A percentile compares a stretch with the other conserved stretches of the same genome.
Evolutionary conservation across 2,113 vertebrate species (phyloP).

Genomic region (Laticauda laticaudata): DNA sequence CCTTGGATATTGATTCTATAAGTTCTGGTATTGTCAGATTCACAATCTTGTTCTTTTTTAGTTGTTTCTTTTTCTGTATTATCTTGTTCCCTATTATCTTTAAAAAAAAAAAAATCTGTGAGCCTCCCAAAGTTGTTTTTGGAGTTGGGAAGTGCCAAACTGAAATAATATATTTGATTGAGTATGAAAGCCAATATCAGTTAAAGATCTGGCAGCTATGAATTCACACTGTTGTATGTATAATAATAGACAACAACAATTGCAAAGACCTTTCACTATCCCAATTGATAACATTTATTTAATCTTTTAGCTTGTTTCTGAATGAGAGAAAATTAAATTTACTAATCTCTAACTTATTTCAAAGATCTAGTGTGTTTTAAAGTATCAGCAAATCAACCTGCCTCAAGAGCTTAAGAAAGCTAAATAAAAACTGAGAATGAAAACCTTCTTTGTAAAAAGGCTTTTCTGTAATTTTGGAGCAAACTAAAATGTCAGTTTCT

Average conservation of each 20-base stretch:
- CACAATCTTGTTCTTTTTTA: not conserved
- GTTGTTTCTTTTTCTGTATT: not conserved
- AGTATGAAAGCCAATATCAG: not conserved
- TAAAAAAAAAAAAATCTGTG: not conserved
- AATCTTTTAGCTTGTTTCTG: slow-evolving; percentile 35
- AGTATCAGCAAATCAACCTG: slow-evolving; percentile 24
- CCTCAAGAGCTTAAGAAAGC: not conserved
- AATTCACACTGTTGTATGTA: not conserved
- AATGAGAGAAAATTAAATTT: slow-evolving; percentile 48
- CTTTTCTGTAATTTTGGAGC: not conserved
- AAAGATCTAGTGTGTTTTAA: slow-evolving; percentile 37
- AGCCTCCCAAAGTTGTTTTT: not conserved
- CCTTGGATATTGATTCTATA: not conserved
- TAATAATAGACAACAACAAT: not conserved
- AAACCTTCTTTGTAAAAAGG: not conserved
- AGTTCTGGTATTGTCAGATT: not conserved
- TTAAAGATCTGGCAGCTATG: not conserved
- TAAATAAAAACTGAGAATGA: slow-evolving; percentile 27
- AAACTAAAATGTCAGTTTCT: not conserved
- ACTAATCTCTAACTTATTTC: slow-evolving; percentile 38
- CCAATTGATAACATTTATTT: slow-evolving; percentile 32
- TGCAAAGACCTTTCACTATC: not conserved
- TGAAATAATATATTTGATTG: not conserved
- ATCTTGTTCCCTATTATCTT: not conserved
- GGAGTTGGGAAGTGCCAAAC: not conserved